These are phyloP conservation scores for Rhorus exstirpatorius DNA, from an alignment of 2,888 invertebrate genomes.

Conservation along the genomic window DNA sequence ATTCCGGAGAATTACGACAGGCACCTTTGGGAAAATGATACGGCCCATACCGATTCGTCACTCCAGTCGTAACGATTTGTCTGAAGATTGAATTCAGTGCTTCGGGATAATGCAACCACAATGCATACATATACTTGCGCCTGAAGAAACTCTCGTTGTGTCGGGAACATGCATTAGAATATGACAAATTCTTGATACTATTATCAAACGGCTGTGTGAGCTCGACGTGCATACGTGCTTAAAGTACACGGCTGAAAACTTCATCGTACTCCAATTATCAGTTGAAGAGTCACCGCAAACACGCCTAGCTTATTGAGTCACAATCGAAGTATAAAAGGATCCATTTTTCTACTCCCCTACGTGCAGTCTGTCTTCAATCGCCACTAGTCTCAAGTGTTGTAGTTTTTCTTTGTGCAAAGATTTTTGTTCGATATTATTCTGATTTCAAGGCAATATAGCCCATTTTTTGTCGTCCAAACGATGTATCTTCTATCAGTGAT, in stretches of 20 bases:
- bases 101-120: constrained; percentile 76
- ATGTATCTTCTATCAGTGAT: constrained; percentile 19
- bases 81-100: constrained; percentile 73
- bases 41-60: constrained; percentile 75
- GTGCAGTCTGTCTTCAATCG: background rate
- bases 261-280: constrained; percentile 70
- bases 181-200: no score
- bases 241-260: no score
- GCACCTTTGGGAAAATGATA: constrained; percentile 74
- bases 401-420: background rate
- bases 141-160: constrained; percentile 75
- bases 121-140: constrained; percentile 76
- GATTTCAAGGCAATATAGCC: no score
- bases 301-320: constrained; percentile 70
- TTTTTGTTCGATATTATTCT: background rate
- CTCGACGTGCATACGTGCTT: no score
- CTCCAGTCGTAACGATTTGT: constrained; percentile 80
- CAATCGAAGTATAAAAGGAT: constrained; percentile 39
- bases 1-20: constrained; percentile 76
- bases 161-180: constrained; percentile 57
- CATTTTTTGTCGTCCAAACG: background rate
- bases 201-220: no score
- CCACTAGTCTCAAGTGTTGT: background rate
- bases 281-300: constrained; percentile 53
- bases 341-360: background rate